These are phyloP conservation scores for Lasioglossum zephyrum DNA, from an alignment of 2,888 invertebrate genomes.

Conservation along the genomic window DNA sequence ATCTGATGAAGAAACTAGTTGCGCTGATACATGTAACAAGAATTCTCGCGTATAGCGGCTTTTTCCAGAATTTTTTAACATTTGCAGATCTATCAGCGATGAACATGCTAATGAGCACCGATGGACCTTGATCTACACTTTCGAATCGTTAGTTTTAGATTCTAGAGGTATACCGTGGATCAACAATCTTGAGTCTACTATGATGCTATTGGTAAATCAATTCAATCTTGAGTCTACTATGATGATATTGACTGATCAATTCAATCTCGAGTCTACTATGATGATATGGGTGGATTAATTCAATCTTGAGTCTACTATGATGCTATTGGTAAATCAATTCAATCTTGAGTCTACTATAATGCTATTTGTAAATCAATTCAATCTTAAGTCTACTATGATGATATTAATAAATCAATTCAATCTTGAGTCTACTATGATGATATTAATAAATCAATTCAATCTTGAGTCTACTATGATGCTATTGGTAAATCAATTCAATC, in stretches of 20 bases:
- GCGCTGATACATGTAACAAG: background rate
- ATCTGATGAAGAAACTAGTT: background rate
- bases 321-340: background rate
- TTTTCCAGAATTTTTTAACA: background rate
- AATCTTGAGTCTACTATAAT: background rate
- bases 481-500: too few species aligned
- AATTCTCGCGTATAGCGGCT: background rate
- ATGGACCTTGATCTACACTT: background rate
- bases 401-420: too few species aligned
- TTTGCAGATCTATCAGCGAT: background rate
- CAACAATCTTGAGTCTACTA: background rate
- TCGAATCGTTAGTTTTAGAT: background rate
- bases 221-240: too few species aligned
- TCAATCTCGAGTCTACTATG: too few species aligned
- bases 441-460: too few species aligned
- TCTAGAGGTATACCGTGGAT: background rate
- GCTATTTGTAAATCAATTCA: fast-evolving
- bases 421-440: too few species aligned
- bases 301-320: background rate
- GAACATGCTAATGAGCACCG: background rate
- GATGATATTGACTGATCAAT: too few species aligned
- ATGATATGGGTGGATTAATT: background rate
- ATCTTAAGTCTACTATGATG: background rate
- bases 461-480: too few species aligned
- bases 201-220: background rate